Evolutionary conservation across 2,797 vertebrate genomes (phyloP).

Genomic region (Mionectes olivaceus): DNA sequence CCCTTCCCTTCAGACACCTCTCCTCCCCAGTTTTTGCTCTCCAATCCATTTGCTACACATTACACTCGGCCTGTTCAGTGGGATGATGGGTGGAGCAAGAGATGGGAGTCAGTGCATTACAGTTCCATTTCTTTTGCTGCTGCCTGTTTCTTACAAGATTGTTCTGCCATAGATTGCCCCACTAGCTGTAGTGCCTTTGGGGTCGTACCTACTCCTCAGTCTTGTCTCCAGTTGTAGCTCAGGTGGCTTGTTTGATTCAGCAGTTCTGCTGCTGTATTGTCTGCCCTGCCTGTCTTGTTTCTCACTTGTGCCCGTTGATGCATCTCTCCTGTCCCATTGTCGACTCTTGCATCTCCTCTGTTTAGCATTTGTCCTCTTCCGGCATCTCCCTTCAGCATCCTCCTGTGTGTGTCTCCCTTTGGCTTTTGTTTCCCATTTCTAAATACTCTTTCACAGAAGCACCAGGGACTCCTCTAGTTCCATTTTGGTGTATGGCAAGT

Average conservation of each 20-base stretch:
- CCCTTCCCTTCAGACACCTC: neutral
- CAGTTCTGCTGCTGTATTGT: neutral
- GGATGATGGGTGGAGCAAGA: neutral
- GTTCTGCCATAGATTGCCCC: neutral
- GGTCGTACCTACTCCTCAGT: neutral
- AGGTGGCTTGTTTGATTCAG: neutral
- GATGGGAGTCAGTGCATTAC: neutral
- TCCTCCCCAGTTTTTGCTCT: neutral
- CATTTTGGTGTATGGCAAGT: accelerated
- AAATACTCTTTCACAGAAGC: neutral
- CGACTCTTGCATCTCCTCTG: neutral
- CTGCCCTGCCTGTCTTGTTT: neutral
- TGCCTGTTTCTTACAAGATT: neutral
- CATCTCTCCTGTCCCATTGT: neutral
- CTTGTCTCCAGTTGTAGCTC: neutral
- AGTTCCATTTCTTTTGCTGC: neutral
- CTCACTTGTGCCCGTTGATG: neutral
- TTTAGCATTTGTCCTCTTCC: neutral
- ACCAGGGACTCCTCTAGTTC: neutral
- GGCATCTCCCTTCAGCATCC: neutral
- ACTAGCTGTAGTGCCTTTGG: neutral
- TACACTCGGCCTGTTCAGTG: neutral
- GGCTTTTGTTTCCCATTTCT: neutral
- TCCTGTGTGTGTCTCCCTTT: neutral
- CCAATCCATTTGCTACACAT: neutral